Conservation (phyloP, 2,888 invertebrate genomes). For the Spodoptera picta region DNA sequence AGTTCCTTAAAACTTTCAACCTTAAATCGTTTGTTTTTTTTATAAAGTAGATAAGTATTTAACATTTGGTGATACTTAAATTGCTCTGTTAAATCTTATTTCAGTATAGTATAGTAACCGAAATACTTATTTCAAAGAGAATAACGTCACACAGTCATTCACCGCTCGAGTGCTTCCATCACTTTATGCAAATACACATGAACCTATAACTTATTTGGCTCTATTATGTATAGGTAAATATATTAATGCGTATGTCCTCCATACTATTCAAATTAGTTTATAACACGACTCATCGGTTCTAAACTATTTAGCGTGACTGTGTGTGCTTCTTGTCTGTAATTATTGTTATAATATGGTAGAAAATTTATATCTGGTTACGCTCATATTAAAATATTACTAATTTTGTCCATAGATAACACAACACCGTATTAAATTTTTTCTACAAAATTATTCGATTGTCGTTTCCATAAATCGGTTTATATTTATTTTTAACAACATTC, state of each 20-base stretch:
- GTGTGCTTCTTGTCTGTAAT: neutral
- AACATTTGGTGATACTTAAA: too few species aligned
- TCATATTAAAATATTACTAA: too few species aligned
- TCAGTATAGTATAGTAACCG: neutral
- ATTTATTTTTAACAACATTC: too few species aligned
- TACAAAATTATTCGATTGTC: too few species aligned
- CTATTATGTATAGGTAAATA: slow-evolving; percentile 7
- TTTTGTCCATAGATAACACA: too few species aligned
- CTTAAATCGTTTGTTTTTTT: too few species aligned
- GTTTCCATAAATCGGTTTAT: too few species aligned
- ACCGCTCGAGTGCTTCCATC: slow-evolving; percentile 12
- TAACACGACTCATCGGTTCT: slow-evolving; percentile 8
- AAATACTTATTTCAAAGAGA: slow-evolving; percentile 1
- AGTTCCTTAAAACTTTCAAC: too few species aligned
- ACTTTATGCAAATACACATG: slow-evolving; percentile 26
- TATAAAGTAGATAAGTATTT: too few species aligned
- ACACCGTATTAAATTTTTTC: too few species aligned
- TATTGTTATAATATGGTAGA: neutral
- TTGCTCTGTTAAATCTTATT: neutral
- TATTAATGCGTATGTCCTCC: slow-evolving; percentile 29
- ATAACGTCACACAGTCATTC: slow-evolving; percentile 15
- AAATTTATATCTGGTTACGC: too few species aligned
- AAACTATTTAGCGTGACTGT: slow-evolving; percentile 10
- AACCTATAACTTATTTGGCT: slow-evolving; percentile 30
- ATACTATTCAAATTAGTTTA: slow-evolving; percentile 43